phyloP scores from a whole-genome alignment of 2,797 vertebrate genomes.

The Pantherophis vulpinus region DNA sequence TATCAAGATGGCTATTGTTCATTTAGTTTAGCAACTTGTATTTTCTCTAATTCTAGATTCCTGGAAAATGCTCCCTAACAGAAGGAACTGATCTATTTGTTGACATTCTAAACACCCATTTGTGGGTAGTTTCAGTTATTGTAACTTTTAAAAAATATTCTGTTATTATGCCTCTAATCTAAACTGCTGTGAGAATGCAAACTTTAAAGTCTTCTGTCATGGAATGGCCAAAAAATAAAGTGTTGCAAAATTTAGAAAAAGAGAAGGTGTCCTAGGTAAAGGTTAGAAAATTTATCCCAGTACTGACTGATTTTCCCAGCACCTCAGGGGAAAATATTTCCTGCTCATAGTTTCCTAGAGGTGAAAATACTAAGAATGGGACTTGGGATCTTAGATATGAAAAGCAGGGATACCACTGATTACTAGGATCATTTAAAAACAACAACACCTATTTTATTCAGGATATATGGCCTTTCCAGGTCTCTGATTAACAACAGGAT shows the following conservation, averaged over 20 bases:
- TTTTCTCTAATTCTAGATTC: neutral
- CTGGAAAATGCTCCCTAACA: neutral
- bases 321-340: neutral
- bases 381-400: neutral
- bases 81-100: neutral
- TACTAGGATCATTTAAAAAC: neutral
- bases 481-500: neutral
- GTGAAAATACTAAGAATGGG: neutral
- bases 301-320: neutral
- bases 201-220: neutral
- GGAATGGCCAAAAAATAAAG: neutral
- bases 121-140: neutral
- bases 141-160: neutral
- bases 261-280: neutral
- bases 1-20: neutral
- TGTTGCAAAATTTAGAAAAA: neutral
- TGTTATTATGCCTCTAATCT: neutral
- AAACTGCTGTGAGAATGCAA: neutral
- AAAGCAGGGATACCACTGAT: neutral
- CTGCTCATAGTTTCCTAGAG: neutral
- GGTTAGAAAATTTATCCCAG: neutral
- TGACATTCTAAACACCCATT: neutral
- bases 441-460: neutral
- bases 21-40: neutral
- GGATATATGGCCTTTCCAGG: neutral